A percentile compares a stretch with the other conserved stretches of the same genome.
Conservation (phyloP, 2,888 invertebrate genomes). For the Melanchra persicariae region DNA sequence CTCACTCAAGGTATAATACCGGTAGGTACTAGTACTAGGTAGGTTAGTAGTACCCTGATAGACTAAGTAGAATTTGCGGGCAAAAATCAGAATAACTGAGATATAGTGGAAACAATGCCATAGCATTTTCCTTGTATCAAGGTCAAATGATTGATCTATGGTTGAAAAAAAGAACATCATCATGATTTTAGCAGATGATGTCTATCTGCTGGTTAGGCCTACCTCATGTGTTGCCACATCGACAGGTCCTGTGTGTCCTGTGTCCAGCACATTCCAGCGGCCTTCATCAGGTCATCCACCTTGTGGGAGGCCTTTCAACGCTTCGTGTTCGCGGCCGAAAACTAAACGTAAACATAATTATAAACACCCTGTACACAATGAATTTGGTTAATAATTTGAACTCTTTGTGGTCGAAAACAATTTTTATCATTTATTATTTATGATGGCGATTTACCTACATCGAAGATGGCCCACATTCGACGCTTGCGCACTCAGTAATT, state of each 20-base stretch:
- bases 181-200: too few species aligned
- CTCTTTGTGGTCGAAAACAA: constrained; percentile 73
- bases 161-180: too few species aligned
- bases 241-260: too few species aligned
- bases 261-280: too few species aligned
- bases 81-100: not conserved
- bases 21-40: not conserved
- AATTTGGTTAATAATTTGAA: constrained; percentile 65
- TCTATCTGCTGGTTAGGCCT: too few species aligned
- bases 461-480: constrained; percentile 81
- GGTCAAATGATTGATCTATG: too few species aligned
- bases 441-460: constrained; percentile 86
- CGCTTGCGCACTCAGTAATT: constrained; percentile 65
- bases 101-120: not conserved
- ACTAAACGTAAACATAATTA: too few species aligned
- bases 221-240: too few species aligned
- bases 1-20: not conserved
- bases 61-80: not conserved
- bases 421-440: constrained; percentile 84
- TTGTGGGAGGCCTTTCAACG: too few species aligned
- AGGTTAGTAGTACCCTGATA: not conserved
- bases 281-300: too few species aligned
- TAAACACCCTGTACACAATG: constrained; percentile 66
- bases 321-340: too few species aligned
- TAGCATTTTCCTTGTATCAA: not conserved